Evolutionary conservation across 2,113 vertebrate genomes (phyloP), one percentile per base, ranked within the genome.

Genomic region (Oreochromis aureus): DNA sequence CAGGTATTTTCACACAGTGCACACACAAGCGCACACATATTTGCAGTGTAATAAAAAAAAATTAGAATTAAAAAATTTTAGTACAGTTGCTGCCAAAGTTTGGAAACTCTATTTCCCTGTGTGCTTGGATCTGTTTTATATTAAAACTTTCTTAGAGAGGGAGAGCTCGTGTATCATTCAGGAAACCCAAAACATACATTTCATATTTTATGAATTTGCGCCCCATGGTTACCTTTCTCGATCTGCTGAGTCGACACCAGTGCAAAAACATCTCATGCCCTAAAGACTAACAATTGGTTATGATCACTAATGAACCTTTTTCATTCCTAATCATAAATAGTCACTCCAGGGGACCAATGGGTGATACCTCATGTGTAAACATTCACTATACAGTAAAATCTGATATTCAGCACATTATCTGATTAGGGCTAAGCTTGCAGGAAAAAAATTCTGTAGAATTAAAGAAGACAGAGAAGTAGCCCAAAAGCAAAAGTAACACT

Each of bases 241-340:
- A 89, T 89, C 30, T 30, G 92, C 94, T 90, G 92, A 95, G 83
- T 95, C 86, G 84, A 89, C 90, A 80, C 41, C 61, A 0, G 15
- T 48, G 79, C 85, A 58, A 91, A 91, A 94, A 95, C 93, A 93
- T 91, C 32, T 92, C 89, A 86, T 86, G 86, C 94, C 95, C 94
- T 79, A 2, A 83, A 92, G 95, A 89, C 88, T 30, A 73, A 89
- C 82, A 86, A 84, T 86, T 59, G 89, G 81, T 88, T 84, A 11
- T 30, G 1, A 94, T 90, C 82, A 16, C 61, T 94, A 96, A 96
- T 95, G 95, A 96, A 94, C 83, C 83, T 85, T 81, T 88, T 87
- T 93, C 63, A 89, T 85, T 90, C 78, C 59, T 82, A 83, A 93
- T 92, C 86, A 90, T 89, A 91, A 86, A 91, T 73, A 92, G 82